Conservation (phyloP, 2,797 vertebrate species). For the Mormyrus hasselquistii region DNA sequence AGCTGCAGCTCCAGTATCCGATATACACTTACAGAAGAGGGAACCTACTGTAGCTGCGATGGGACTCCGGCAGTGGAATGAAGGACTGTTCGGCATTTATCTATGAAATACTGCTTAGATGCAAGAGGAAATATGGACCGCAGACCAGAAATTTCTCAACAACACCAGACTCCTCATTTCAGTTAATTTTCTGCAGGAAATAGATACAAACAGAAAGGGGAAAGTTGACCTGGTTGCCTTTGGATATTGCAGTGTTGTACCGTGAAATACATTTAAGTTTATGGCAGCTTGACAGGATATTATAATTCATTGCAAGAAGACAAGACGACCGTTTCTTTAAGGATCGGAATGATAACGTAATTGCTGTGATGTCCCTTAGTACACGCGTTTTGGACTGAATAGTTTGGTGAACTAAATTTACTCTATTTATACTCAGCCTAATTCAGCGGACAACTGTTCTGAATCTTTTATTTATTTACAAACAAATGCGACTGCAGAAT, state of each 20-base stretch:
- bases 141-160: conserved; percentile 40
- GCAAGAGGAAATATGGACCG: conserved; percentile 15
- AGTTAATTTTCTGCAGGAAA: conserved; percentile 33
- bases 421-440: conserved; percentile 1
- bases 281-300: conserved; percentile 33
- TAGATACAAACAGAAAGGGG: conserved; percentile 36
- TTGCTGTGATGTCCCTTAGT: conserved; percentile 38
- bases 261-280: conserved; percentile 30
- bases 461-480: conserved; percentile 23
- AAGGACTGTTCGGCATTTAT: conserved; percentile 40
- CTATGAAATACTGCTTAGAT: conserved; percentile 27
- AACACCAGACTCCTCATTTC: neutral
- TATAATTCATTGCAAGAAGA: conserved; percentile 25
- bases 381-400: conserved; percentile 25
- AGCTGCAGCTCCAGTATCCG: conserved; percentile 41
- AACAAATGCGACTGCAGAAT: conserved; percentile 19
- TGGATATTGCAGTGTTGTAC: conserved; percentile 48
- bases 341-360: conserved; percentile 45
- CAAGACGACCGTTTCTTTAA: conserved; percentile 30
- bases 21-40: conserved; percentile 48
- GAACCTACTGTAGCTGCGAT: conserved; percentile 53
- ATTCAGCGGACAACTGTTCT: conserved; percentile 12
- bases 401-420: conserved; percentile 34
- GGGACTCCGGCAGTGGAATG: conserved; percentile 47
- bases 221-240: conserved; percentile 72